phyloP scores from a whole-genome alignment of 2,888 invertebrate species.

The Pyralis farinalis region DNA sequence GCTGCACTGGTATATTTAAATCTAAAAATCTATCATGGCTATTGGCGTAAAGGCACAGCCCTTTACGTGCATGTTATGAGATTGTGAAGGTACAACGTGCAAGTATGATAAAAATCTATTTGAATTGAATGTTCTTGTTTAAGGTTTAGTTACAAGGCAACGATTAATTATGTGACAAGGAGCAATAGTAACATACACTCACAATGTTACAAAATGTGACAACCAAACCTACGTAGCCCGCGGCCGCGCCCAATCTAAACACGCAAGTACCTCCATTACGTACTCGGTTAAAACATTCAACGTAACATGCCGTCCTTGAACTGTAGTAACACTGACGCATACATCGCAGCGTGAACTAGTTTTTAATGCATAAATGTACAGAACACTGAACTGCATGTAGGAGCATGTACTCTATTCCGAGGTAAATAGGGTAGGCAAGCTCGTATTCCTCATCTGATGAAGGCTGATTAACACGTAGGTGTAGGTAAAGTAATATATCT shows the following conservation, averaged over 20 bases:
- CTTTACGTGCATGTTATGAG: too few relatives aligned
- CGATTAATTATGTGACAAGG: too few relatives aligned
- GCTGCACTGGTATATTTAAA: too few relatives aligned
- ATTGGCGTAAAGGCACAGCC: too few relatives aligned
- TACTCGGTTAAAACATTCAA: slow-evolving; percentile 31
- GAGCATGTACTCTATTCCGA: slow-evolving; percentile 24
- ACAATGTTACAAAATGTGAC: background rate
- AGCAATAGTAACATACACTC: too few relatives aligned
- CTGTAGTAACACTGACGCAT: slow-evolving; percentile 42
- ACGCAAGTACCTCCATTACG: slow-evolving; percentile 25
- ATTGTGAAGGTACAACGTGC: too few relatives aligned
- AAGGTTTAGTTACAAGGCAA: too few relatives aligned
- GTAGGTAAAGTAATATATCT: too few relatives aligned
- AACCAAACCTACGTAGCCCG: slow-evolving; percentile 14
- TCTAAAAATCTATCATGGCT: too few relatives aligned
- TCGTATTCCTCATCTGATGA: slow-evolving; percentile 22
- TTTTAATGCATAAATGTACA: slow-evolving; percentile 20
- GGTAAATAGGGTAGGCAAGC: slow-evolving; percentile 31
- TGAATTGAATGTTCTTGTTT: too few relatives aligned
- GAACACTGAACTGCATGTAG: slow-evolving; percentile 12
- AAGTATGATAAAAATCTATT: too few relatives aligned
- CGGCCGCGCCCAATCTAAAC: slow-evolving; percentile 18
- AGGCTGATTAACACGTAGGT: slow-evolving; percentile 1
- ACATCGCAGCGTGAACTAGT: slow-evolving; percentile 14
- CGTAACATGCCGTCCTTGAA: slow-evolving; percentile 58